Conservation (phyloP, 2,888 invertebrate genomes). For the Mayetiola destructor region DNA sequence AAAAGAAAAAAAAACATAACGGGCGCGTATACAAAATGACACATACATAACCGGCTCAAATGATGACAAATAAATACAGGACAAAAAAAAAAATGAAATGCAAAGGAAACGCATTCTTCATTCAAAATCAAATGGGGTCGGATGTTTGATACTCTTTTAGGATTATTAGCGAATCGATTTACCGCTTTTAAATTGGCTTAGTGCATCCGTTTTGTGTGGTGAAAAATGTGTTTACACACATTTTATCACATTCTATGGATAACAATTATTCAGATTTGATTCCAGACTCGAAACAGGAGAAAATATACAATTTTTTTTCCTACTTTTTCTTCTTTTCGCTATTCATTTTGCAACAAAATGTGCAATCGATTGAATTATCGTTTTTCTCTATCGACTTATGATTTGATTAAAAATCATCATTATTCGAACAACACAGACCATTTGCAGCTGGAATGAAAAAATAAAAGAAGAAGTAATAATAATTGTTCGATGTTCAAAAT, state of each 20-base stretch:
- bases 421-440: too few species aligned
- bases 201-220: constrained; percentile 12
- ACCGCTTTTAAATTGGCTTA: constrained; percentile 13
- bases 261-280: neutral
- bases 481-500: neutral
- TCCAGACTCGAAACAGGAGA: neutral
- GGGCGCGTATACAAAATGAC: too few species aligned
- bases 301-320: neutral
- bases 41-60: too few species aligned
- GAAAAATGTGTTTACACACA: constrained; percentile 12
- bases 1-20: too few species aligned
- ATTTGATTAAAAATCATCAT: constrained; percentile 10
- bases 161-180: constrained; percentile 12
- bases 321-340: neutral
- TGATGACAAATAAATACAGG: too few species aligned
- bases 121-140: neutral
- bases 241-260: constrained; percentile 9
- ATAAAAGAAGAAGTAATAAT: neutral
- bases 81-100: too few species aligned
- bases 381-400: neutral
- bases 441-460: too few species aligned
- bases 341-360: neutral
- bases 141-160: constrained; percentile 3
- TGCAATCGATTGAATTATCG: constrained; percentile 6
- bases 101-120: neutral